Evolutionary conservation across 2,113 vertebrate genomes (phyloP).

Genomic region (Percina caprodes): DNA sequence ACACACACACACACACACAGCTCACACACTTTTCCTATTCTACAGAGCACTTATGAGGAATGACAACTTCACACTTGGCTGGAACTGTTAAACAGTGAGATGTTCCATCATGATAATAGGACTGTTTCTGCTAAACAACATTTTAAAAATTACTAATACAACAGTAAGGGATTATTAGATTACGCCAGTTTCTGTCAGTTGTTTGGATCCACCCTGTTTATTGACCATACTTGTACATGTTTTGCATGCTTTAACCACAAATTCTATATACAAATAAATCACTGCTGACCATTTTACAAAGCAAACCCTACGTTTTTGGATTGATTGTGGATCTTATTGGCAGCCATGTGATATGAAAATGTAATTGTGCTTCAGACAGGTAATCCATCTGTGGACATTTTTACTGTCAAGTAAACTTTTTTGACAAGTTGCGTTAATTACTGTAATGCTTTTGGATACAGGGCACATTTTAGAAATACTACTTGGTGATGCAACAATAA

Average conservation of each 20-base stretch:
- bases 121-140: constrained; percentile 42
- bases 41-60: constrained; percentile 54
- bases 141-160: constrained; percentile 24
- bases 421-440: background rate
- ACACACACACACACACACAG: constrained; percentile 36
- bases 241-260: constrained; percentile 22
- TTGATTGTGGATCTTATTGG: background rate
- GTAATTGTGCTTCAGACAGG: background rate
- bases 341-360: background rate
- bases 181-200: constrained; percentile 23
- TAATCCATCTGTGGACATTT: constrained; percentile 5
- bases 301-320: background rate
- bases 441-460: constrained; percentile 1
- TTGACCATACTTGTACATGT: constrained; percentile 31
- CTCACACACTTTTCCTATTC: constrained; percentile 41
- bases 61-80: constrained; percentile 63
- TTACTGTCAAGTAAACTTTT: too few relatives aligned
- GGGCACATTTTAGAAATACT: background rate
- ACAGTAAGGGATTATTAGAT: constrained; percentile 29
- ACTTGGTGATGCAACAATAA: constrained; percentile 1
- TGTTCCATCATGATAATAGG: constrained; percentile 42
- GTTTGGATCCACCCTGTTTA: constrained; percentile 34
- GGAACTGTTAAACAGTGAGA: constrained; percentile 52
- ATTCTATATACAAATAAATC: constrained; percentile 22
- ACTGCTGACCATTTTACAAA: constrained; percentile 14